A percentile compares a stretch with the other conserved stretches of the same genome.
Conservation (phyloP, 2,797 vertebrate genomes). For the Synaphobranchus kaupii region DNA sequence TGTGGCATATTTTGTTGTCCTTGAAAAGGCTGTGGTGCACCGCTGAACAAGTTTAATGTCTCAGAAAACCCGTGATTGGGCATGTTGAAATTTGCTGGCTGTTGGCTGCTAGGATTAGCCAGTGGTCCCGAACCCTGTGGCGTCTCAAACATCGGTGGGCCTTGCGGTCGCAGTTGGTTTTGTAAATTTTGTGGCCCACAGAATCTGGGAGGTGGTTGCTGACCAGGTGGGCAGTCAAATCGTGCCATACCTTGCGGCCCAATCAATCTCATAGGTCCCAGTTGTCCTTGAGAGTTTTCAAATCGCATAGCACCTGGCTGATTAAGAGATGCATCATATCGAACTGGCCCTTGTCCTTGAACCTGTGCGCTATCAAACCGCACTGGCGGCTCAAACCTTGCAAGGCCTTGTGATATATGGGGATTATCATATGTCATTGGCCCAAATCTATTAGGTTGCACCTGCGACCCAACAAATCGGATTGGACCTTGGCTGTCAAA, state of each 20-base stretch:
- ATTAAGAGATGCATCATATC: slow-evolving; percentile 72
- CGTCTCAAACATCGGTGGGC: slow-evolving; percentile 59
- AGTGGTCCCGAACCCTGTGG: slow-evolving; percentile 45
- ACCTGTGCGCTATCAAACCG: slow-evolving; percentile 59
- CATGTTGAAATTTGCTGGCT: slow-evolving; percentile 67
- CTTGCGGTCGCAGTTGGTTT: slow-evolving; percentile 63
- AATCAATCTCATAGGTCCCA: slow-evolving; percentile 76
- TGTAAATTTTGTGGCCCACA: slow-evolving; percentile 63
- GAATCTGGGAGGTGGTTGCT: slow-evolving; percentile 72
- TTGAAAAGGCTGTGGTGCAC: slow-evolving; percentile 68
- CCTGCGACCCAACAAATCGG: slow-evolving; percentile 79
- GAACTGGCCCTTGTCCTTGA: slow-evolving; percentile 69
- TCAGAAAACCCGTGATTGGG: slow-evolving; percentile 77
- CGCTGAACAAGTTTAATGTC: slow-evolving; percentile 75
- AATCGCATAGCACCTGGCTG: slow-evolving; percentile 63
- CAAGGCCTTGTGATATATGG: slow-evolving; percentile 64
- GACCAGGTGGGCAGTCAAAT: slow-evolving; percentile 79
- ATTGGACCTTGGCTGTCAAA: slow-evolving; percentile 71
- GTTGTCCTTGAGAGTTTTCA: slow-evolving; percentile 70
- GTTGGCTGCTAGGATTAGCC: slow-evolving; percentile 60
- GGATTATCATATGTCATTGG: slow-evolving; percentile 78
- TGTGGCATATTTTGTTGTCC: slow-evolving; percentile 73
- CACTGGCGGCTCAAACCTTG: slow-evolving; percentile 77
- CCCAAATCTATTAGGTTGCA: slow-evolving; percentile 74
- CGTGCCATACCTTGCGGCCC: slow-evolving; percentile 73